Conservation (phyloP, 1,140 invertebrate genomes). For the Drosophila mayri region DNA sequence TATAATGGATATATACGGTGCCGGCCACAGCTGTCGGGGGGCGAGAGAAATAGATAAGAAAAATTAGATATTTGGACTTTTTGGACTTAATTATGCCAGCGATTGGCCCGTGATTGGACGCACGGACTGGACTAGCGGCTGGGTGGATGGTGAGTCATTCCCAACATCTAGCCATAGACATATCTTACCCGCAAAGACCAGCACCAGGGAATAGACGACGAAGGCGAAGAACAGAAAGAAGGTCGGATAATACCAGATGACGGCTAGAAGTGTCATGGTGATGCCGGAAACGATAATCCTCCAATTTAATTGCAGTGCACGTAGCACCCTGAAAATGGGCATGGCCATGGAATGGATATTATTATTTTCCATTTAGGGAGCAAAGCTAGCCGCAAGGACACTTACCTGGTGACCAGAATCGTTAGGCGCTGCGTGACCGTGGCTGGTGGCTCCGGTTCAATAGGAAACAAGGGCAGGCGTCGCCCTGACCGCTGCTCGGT, state of each 20-base stretch:
- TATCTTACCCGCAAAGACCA: slow-evolving; percentile 79
- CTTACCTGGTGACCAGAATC: slow-evolving; percentile 62
- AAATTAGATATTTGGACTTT: slow-evolving; percentile 43
- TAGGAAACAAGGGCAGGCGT: slow-evolving; percentile 76
- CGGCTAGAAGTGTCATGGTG: slow-evolving; percentile 75
- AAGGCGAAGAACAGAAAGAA: slow-evolving; percentile 84
- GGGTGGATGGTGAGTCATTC: slow-evolving; percentile 22
- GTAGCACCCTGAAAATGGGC: slow-evolving; percentile 51
- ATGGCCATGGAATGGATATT: not conserved
- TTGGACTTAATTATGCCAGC: slow-evolving; percentile 43
- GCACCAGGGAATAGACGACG: slow-evolving; percentile 76
- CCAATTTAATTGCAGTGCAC: slow-evolving; percentile 81
- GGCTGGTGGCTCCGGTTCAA: slow-evolving; percentile 64
- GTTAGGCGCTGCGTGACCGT: slow-evolving; percentile 65
- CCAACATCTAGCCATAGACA: not conserved
- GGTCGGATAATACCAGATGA: slow-evolving; percentile 84
- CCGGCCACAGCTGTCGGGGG: slow-evolving; percentile 70
- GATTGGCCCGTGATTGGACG: slow-evolving; percentile 21
- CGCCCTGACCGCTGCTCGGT: slow-evolving; percentile 28
- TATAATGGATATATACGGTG: slow-evolving; percentile 81
- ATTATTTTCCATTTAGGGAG: not conserved
- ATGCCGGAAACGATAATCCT: slow-evolving; percentile 77
- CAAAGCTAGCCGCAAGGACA: not conserved
- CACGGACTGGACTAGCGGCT: not conserved
- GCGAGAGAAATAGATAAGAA: slow-evolving; percentile 21